Base-by-base conservation (phyloP, 2,888 invertebrate species). In the Parnassius orleans region DNA sequence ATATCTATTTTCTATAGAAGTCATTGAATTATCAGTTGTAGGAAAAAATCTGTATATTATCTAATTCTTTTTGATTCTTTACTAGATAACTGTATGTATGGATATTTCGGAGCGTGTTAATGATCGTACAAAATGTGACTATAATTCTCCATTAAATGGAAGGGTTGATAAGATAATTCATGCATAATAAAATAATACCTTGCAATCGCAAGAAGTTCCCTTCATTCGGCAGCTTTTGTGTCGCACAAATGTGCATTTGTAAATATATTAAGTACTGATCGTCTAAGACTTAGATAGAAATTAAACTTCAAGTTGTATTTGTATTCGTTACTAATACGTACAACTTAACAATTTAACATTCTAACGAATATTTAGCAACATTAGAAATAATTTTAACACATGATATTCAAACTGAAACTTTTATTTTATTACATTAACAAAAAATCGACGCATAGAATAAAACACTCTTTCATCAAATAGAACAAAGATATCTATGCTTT, bases 121-220 rank as follows among this genome's bases (percentile, higher is more conserved):
- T 84, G 76, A 85, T 80, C 83, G 90, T 90, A 90, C 89, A 89
- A 90, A 90, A 80, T 76, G 80, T 84, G 89, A 89, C 88, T 89
- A 89, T 89, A 90, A 86, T 33, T 78, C 75, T 79, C 74, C 72
- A 76, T 72, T 67, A 73, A 77, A 71, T 75, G 75, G 78, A 74
- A 76, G 76, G 78, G 69, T 79, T 78, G 78, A 81, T 79, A 79
- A 63, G 63, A 19, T 66, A 69, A 72, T 69, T 69, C 46, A 62
- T 65, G 58, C 62, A 65, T 47, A 60, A 64, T 70, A 66, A 68
- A 64, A 67, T 73, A 70, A 66, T 33, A 33, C 69, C 68, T 69
- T 69, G 68, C 69, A 70, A 73, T 58, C 59, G 66, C 62, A 63
- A 72, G 60, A 33, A 75, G 82, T 80, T 83, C 86, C 85, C 86